These are phyloP conservation scores for Hippasteria phrygiana DNA, from an alignment of 53 echinoderm and acorn worm genomes.

Conservation along the genomic window DNA sequence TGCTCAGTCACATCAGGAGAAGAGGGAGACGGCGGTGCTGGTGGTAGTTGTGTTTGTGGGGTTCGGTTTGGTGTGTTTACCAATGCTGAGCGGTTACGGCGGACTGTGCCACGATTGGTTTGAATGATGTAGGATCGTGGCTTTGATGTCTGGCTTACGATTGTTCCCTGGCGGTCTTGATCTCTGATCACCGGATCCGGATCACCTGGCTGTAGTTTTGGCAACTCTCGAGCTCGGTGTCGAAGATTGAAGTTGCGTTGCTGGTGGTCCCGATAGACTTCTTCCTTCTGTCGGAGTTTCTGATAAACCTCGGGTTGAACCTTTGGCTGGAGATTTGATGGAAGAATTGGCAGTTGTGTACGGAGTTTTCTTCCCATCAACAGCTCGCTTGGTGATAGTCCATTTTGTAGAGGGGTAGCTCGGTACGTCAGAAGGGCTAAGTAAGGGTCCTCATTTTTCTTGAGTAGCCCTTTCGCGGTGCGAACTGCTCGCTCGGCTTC, in stretches of 20 bases:
- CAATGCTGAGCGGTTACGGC: conserved; percentile 7
- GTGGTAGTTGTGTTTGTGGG: not conserved
- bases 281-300: not conserved
- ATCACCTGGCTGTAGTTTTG: conserved; percentile 28
- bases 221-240: conserved; percentile 19
- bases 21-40: no score
- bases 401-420: conserved; percentile 61
- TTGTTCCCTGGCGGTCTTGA: conserved; percentile 17
- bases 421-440: conserved; percentile 47
- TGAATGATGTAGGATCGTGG: conserved; percentile 45
- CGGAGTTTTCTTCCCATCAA: conserved; percentile 48
- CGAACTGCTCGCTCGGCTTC: conserved; percentile 73
- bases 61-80: not conserved
- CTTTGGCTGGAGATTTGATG: not conserved
- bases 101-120: conserved; percentile 32
- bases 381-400: conserved; percentile 54
- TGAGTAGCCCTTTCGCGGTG: conserved; percentile 34
- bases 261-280: conserved; percentile 13
- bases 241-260: conserved; percentile 28
- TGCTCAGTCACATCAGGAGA: no score
- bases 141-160: conserved; percentile 1
- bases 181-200: conserved; percentile 20
- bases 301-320: not conserved
- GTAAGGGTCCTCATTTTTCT: conserved; percentile 36
- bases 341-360: conserved; percentile 38